Evolutionary conservation across 2,888 invertebrate species (phyloP), one percentile per base, ranked within the genome.

Genomic region (Eulithis testata): DNA sequence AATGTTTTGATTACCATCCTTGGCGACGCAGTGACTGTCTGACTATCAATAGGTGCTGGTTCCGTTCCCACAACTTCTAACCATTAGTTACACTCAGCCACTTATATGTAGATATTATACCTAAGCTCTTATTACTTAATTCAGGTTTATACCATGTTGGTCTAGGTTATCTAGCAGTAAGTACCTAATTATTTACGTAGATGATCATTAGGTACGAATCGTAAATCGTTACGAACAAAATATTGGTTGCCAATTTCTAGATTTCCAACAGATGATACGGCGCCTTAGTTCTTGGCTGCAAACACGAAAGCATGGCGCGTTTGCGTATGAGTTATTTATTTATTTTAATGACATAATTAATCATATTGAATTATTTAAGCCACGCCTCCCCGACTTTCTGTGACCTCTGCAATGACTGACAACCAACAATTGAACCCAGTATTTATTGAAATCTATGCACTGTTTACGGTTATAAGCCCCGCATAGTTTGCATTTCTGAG

Each of bases 201-300:
- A 3, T 40, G 9, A 40, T 40, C 40, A 11, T 11, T 40, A 11
- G 21, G 49, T 49, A 49, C 8, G 21, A 21, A 21, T 21, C 21
- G 21, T 3, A 2, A 21, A 21, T 21, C 21, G 21, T 3, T 21
- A 21, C 40, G n/a, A 44, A 44, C 44, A 21, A 11, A 4, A 8
- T 21, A 21, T 21, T 47, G 11, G 37, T 53, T 44, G 57, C 58
- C 63, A 63, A 63, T 36, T 54, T 55, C 40, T 45, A 40, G 27
- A 31, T 37, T 21, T 45, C 9, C 2, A 12, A 40, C 53, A 53
- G 53, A 14, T 14, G 36, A 45, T 37, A 63, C 47, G 59, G 63
- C 63, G 63, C 44, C 58, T 31, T 59, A 54, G 9, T 21, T 63
- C 27, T 58, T 63, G 63, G 63, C 63, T 59, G 11, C 57, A 12